Conservation (phyloP, 2,888 invertebrate species). For the Amblyjoppa fuscipennis region DNA sequence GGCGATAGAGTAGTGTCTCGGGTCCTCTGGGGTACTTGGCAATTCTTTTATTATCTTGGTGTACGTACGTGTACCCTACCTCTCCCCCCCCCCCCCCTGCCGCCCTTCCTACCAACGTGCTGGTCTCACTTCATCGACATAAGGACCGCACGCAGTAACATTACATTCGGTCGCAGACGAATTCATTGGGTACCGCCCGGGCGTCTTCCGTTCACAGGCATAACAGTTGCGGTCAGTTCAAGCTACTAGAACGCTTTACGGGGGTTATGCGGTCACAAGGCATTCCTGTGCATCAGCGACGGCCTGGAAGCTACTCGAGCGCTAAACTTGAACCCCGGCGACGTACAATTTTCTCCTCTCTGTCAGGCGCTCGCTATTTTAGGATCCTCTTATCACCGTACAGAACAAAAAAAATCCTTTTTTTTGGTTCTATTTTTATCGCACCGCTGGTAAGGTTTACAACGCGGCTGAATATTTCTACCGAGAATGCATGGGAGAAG, state of each 20-base stretch:
- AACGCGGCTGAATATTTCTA: background rate
- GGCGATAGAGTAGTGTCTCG: background rate
- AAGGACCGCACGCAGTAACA: conserved; percentile 83
- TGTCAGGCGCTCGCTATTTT: background rate
- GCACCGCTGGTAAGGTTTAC: background rate
- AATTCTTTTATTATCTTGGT: conserved; percentile 14
- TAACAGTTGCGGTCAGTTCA: conserved; percentile 79
- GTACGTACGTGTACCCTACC: conserved; percentile 18
- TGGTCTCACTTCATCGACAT: conserved; percentile 71
- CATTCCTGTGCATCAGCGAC: conserved; percentile 23
- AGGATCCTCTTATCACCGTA: background rate
- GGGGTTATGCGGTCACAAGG: conserved; percentile 36
- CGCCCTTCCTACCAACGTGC: conserved; percentile 8
- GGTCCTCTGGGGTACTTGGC: conserved; percentile 51
- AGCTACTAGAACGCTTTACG: conserved; percentile 66
- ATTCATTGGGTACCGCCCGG: conserved; percentile 81
- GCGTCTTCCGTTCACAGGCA: conserved; percentile 83
- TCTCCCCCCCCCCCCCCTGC: too few species aligned
- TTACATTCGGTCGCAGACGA: conserved; percentile 82
- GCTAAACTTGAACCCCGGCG: background rate
- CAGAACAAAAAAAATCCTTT: background rate
- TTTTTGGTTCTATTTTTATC: background rate
- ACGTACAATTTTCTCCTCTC: background rate
- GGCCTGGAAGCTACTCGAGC: background rate
- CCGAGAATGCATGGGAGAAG: background rate